These are phyloP conservation scores for Acrobeloides nanus DNA, from an alignment of 2,888 invertebrate genomes.

Conservation along the genomic window DNA sequence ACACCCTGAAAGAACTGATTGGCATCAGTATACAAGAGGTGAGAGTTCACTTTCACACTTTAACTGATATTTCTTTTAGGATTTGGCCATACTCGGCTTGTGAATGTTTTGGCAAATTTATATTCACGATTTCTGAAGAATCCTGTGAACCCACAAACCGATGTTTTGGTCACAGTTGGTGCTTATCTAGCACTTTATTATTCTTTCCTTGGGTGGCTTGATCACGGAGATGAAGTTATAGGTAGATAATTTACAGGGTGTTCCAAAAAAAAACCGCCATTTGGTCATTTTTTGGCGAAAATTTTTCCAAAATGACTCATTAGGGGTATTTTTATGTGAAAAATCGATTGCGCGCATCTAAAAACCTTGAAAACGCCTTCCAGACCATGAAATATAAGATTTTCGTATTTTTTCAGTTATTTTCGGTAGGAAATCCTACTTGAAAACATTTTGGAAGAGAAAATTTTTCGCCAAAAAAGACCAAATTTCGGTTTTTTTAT, in stretches of 20 bases:
- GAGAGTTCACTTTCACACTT: conserved; percentile 1
- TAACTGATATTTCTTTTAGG: conserved; percentile 19
- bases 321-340: too few relatives aligned
- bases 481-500: conserved; percentile 3
- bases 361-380: too few relatives aligned
- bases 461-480: background rate
- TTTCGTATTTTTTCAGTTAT: too few relatives aligned
- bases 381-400: too few relatives aligned
- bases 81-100: conserved; percentile 62
- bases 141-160: conserved; percentile 73
- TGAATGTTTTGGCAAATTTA: conserved; percentile 73
- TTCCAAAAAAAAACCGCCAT: too few relatives aligned
- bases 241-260: conserved; percentile 28
- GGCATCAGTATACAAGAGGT: conserved; percentile 43
- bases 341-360: too few relatives aligned
- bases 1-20: conserved; percentile 37
- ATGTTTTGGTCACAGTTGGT: conserved; percentile 80
- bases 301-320: too few relatives aligned
- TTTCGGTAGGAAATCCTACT: too few relatives aligned
- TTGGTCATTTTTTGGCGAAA: too few relatives aligned
- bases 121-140: conserved; percentile 73
- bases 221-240: conserved; percentile 64
- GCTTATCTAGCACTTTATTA: conserved; percentile 90
- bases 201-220: conserved; percentile 76
- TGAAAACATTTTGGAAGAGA: background rate